Evolutionary conservation across 2,797 vertebrate species (phyloP), one percentile per base, ranked within the genome.

Genomic region (Chelon labrosus): DNA sequence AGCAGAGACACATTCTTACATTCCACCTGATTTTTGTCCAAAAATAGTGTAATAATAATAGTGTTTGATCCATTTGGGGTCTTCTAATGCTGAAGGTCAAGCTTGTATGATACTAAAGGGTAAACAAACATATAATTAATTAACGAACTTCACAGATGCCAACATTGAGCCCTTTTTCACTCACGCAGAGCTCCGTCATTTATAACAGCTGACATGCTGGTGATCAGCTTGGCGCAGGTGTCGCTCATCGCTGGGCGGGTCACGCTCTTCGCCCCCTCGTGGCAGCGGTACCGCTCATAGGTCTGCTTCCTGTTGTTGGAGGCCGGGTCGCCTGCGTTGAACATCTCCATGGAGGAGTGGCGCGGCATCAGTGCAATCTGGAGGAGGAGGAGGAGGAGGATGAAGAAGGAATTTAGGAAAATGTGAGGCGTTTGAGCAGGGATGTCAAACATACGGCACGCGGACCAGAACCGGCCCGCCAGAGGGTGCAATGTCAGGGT

Each of bases 311-410:
- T 96, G 52, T 84, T 87, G 70, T 93, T 85, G 11, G 98, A 96
- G 1, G 92, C 79, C 0, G 93, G 80, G 61, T 99, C 97, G 0
- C 97, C 97, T 0, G 93, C 93, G 0, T 92, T 97, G 83, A 99
- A 99, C 95, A 99, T 98, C 85, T 99, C 97, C 89, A 99, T 86
- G 4, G 95, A 95, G 59, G 95, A 92, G 79, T 97, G 95, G 4
- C 90, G 97, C 3, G 98, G 98, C 77, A 98, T 86, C 49, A 99
- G 84, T 16, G 95, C 94, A 2, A 99, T 91, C 98, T 99, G 20
- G 56, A 58, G 25, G 25, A 22, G 10, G 19, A 60, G 31, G 17
- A 22, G 2, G 20, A 35, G 14, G 51, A 52, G 22, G 19, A 22
- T 3, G 51, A 25, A 8, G 22, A 13, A 53, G 41, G 13, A 16